phyloP scores from a whole-genome alignment of 2,888 invertebrate genomes.

The Hedya salicella region DNA sequence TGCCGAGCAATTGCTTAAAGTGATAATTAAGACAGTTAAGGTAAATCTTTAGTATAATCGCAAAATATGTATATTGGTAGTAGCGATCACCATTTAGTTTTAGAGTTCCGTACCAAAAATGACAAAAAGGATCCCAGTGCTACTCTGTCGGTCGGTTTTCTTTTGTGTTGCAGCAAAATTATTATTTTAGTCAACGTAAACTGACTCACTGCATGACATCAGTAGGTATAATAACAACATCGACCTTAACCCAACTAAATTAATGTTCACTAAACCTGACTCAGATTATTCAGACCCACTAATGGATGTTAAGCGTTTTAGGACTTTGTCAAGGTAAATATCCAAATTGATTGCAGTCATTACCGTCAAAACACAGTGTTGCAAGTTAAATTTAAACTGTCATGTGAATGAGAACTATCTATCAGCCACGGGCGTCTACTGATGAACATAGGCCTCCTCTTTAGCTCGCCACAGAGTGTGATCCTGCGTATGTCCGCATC shows the following conservation, averaged over 20 bases:
- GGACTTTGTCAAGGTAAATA: slow-evolving; percentile 21
- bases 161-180: slow-evolving; percentile 21
- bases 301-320: slow-evolving; percentile 17
- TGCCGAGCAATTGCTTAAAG: no score
- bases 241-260: slow-evolving; percentile 21
- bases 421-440: no score
- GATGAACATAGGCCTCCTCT: no score
- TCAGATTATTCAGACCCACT: background rate
- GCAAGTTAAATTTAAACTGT: background rate
- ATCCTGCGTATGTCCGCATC: no score
- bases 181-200: background rate
- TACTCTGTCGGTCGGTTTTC: no score
- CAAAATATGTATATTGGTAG: no score
- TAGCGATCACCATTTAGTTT: no score
- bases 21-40: no score
- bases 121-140: no score
- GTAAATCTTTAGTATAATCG: no score
- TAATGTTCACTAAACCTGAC: slow-evolving; percentile 24
- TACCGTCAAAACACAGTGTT: background rate
- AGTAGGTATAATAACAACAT: slow-evolving; percentile 18
- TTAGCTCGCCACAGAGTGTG: no score
- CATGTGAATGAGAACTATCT: background rate
- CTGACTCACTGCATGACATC: slow-evolving; percentile 26
- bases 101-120: no score
- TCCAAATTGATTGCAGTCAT: slow-evolving; percentile 5